These are phyloP conservation scores for Phylloscopus trochiloides DNA, from an alignment of 2,113 vertebrate species.

Conservation along the genomic window DNA sequence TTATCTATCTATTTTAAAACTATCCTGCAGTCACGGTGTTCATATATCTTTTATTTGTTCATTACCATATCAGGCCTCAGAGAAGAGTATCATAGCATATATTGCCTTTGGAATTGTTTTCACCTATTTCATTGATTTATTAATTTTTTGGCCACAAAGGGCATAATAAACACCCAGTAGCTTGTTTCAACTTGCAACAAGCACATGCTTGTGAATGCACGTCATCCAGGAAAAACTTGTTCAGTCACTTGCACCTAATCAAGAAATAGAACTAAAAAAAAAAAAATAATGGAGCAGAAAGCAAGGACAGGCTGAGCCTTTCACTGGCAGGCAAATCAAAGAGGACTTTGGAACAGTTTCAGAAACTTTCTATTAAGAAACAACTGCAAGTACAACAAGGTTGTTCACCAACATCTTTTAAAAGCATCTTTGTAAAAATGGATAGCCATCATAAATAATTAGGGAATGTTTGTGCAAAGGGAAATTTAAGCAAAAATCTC, in stretches of 20 bases:
- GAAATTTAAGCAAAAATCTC: not conserved
- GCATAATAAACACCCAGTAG: not conserved
- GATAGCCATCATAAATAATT: not conserved
- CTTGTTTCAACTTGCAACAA: not conserved
- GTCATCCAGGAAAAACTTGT: not conserved
- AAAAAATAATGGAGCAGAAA: not conserved
- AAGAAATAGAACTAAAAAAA: conserved; percentile 24
- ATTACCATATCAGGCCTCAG: not conserved
- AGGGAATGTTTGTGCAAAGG: not conserved
- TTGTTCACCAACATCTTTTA: not conserved
- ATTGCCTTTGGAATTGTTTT: not conserved
- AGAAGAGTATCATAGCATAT: not conserved
- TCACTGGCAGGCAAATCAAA: not conserved
- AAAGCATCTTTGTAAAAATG: not conserved
- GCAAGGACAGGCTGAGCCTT: not conserved
- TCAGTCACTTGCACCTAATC: not conserved
- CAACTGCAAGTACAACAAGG: not conserved
- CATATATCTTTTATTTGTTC: not conserved
- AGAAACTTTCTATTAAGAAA: not conserved
- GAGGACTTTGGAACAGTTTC: not conserved
- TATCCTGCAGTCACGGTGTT: not conserved
- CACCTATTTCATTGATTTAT: not conserved
- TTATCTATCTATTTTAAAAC: not conserved
- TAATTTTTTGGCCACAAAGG: not conserved
- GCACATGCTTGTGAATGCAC: not conserved